Base-by-base conservation (phyloP, 2,797 vertebrate genomes). In the Gephyroberyx darwinii region DNA sequence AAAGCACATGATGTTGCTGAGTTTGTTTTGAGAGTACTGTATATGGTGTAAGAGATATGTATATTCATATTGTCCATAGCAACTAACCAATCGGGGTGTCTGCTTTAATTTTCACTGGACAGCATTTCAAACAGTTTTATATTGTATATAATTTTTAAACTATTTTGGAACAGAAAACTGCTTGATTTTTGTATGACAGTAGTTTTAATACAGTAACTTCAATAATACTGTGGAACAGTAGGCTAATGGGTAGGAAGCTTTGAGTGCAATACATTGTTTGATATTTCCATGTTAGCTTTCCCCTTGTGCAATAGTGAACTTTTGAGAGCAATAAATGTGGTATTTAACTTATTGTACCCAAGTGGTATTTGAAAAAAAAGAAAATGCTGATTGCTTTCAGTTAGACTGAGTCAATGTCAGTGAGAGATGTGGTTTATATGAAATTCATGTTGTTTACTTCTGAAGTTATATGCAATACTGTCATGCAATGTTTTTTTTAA, bases 281-380 rank as follows among this genome's bases (percentile, higher is more conserved):
- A 47, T 80, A 41, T 76, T 82, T 55, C 53, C 16, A 51, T 77
- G 33, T 62, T 78, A 74, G 35, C 71, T 69, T 78, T 61, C 65
- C 72, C 72, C 80, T 69, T 55, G 84, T 86, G 87, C 88, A 92
- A 92, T 83, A 86, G 71, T 72, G 26, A 75, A 69, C 69, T 53
- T 75, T 60, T 80, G 22, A 74, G 33, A 93, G 92, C 92, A 94
- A 93, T 94, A 93, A 88, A 63, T 59, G 77, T 86, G 69, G 22
- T 70, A 59, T 71, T 75, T 53, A 51, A 8, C 69, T 67, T 56
- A 13, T 50, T 59, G 70, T 80, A 71, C 67, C 66, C 60, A 57
- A 54, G 52, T 13, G 26, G 20, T 56, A 62, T 39, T 30, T 54
- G 60, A 71, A 35, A 45, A 58, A 26, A 26, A 3, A 26, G 2